Conservation (phyloP, 2,113 vertebrate genomes). For the Lepus timidus region DNA sequence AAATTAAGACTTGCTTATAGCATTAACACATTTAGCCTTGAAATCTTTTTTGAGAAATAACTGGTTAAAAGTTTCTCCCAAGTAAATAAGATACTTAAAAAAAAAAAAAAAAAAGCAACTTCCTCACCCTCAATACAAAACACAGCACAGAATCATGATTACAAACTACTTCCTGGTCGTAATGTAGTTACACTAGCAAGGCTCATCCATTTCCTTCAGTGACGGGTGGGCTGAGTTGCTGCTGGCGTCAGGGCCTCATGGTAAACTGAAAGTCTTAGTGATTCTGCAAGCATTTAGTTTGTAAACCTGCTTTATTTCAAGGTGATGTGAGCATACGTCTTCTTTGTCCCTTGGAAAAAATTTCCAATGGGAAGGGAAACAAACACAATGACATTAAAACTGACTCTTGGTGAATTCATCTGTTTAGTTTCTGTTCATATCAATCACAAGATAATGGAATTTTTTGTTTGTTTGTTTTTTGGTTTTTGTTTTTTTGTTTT, state of each 20-base stretch:
- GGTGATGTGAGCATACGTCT: neutral
- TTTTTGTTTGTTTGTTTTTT: too few relatives aligned
- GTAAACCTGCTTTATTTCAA: slow-evolving; percentile 34
- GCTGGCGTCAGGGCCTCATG: neutral
- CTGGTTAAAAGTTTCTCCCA: neutral
- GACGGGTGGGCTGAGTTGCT: neutral
- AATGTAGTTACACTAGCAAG: neutral
- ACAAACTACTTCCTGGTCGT: neutral
- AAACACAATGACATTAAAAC: neutral
- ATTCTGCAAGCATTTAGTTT: neutral
- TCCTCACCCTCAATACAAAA: neutral
- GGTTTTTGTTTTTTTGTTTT: too few relatives aligned
- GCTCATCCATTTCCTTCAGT: neutral
- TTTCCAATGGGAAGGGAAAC: neutral
- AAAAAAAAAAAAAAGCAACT: neutral
- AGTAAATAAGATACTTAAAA: neutral
- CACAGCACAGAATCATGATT: neutral
- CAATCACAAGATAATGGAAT: neutral
- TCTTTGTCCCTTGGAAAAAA: slow-evolving; percentile 2
- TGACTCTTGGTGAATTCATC: neutral
- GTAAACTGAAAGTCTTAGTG: neutral
- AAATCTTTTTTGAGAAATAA: neutral
- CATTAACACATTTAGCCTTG: neutral
- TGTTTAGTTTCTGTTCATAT: slow-evolving; percentile 15
- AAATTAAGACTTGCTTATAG: neutral